These are phyloP conservation scores for Rhynchophorus ferrugineus DNA, from an alignment of 1,140 invertebrate species.

Conservation along the genomic window DNA sequence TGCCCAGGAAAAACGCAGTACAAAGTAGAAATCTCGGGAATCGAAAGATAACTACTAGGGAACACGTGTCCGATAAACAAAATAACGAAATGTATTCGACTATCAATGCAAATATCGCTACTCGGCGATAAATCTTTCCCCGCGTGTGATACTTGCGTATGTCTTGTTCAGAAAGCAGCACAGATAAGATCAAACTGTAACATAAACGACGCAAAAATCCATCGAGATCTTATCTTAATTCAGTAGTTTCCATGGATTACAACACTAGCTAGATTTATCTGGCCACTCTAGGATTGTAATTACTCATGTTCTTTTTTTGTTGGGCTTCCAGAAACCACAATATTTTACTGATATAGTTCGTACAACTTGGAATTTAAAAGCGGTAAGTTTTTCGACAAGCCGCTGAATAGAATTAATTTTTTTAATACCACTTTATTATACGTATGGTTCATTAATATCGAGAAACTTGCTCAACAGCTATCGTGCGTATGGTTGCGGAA, in stretches of 20 bases:
- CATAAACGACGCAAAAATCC: conserved; percentile 22
- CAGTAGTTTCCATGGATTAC: conserved; percentile 23
- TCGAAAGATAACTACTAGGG: conserved; percentile 9
- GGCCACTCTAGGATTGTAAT: conserved; percentile 18
- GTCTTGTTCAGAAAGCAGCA: conserved; percentile 19
- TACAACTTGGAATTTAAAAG: conserved; percentile 1
- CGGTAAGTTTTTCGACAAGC: no score
- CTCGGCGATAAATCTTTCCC: conserved; percentile 17
- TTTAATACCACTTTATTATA: no score
- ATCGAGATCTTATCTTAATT: conserved; percentile 23
- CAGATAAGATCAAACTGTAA: conserved; percentile 24
- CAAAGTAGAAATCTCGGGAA: background rate
- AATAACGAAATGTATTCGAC: conserved; percentile 14
- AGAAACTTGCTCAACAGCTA: no score
- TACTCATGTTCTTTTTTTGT: conserved; percentile 16
- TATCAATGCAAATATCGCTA: conserved; percentile 19
- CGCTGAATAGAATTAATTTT: no score
- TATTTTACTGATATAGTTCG: conserved; percentile 12
- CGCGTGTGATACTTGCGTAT: conserved; percentile 22
- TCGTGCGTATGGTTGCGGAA: no score
- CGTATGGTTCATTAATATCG: no score
- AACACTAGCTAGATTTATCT: conserved; percentile 22
- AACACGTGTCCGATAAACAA: conserved; percentile 20
- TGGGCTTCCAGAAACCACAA: background rate
- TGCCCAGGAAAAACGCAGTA: no score